Evolutionary conservation across 2,113 vertebrate genomes (phyloP).

Genomic region (Promerops cafer): DNA sequence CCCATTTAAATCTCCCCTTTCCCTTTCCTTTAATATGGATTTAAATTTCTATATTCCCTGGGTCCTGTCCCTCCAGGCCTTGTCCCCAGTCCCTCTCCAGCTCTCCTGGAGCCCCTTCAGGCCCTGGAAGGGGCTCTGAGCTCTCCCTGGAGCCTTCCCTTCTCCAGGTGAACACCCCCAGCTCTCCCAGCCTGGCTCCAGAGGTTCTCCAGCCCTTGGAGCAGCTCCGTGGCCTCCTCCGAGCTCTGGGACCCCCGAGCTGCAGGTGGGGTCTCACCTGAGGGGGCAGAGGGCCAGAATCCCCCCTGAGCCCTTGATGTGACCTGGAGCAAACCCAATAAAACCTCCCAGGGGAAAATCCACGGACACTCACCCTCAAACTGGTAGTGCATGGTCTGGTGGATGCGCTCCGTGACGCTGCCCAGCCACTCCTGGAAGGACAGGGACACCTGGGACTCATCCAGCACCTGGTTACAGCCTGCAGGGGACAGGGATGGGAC

Average conservation of each 20-base stretch:
- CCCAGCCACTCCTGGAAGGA: conserved; percentile 90
- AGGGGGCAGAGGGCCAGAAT: background rate
- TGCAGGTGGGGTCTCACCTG: background rate
- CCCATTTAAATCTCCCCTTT: background rate
- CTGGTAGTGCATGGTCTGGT: conserved; percentile 93
- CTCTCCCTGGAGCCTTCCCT: background rate
- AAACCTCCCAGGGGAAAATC: background rate
- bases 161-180: background rate
- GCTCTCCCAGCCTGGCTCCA: background rate
- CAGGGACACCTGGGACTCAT: conserved; percentile 80
- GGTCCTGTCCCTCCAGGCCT: background rate
- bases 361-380: conserved; percentile 76
- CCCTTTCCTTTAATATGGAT: too few relatives aligned
- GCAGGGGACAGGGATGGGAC: background rate
- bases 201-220: background rate
- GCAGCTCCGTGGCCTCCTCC: too few relatives aligned
- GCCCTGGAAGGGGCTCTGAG: background rate
- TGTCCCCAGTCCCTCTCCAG: background rate
- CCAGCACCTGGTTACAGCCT: conserved; percentile 79
- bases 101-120: background rate
- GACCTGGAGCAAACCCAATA: background rate
- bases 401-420: conserved; percentile 87
- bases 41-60: too few relatives aligned
- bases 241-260: background rate
- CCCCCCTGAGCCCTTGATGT: background rate